Evolutionary conservation across 2,113 vertebrate genomes (phyloP).

Genomic region (Brachyhypopomus occidentalis): DNA sequence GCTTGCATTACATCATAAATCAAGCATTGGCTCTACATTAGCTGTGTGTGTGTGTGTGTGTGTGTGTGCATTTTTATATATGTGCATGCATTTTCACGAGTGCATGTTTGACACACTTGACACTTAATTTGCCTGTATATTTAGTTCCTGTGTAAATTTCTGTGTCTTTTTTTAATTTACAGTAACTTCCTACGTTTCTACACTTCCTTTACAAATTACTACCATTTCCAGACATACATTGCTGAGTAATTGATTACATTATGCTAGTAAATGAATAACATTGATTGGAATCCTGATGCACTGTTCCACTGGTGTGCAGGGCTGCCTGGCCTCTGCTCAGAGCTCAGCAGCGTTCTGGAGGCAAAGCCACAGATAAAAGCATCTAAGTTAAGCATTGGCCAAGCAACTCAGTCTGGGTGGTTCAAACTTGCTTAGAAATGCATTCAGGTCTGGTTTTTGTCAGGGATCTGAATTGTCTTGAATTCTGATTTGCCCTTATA

Average conservation of each 20-base stretch:
- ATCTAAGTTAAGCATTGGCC: no score
- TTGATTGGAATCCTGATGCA: not conserved
- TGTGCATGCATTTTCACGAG: not conserved
- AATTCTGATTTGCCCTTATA: no score
- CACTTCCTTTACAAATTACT: not conserved
- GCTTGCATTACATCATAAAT: conserved; percentile 69
- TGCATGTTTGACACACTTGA: not conserved
- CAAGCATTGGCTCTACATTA: conserved; percentile 55
- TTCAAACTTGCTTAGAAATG: no score
- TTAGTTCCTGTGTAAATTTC: not conserved
- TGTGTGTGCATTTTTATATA: not conserved
- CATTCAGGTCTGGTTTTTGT: no score
- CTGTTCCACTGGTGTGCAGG: no score
- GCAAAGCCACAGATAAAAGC: no score
- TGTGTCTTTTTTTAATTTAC: not conserved
- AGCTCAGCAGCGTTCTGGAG: no score
- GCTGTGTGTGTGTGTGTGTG: conserved; percentile 23
- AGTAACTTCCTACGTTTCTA: not conserved
- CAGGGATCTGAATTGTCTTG: no score
- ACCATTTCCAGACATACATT: not conserved
- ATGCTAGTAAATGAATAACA: not conserved
- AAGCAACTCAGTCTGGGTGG: no score
- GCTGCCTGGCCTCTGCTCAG: no score
- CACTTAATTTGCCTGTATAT: not conserved
- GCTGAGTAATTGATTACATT: not conserved